Base-by-base conservation (phyloP, 2,888 invertebrate genomes). In the Acanthosoma haemorrhoidale region DNA sequence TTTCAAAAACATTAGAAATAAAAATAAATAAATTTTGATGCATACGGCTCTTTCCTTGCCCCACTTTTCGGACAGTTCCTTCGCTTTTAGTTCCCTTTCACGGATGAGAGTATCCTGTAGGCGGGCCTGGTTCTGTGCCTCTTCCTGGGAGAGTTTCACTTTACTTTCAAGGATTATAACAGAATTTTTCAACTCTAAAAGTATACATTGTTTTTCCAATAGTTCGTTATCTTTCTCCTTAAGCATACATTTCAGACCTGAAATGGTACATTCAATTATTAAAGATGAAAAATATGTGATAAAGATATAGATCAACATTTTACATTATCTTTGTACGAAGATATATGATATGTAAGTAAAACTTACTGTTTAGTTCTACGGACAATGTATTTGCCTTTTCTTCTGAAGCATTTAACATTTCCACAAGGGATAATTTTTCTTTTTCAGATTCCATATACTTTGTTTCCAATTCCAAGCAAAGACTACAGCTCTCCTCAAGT, bases 221-320 rank as follows among this genome's bases (percentile, higher is more conserved):
- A 74, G 38, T 31, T 73, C 73, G 39, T 73, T 73, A 9, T 72
- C 70, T 64, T 74, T 74, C 63, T 74, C 72, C 64, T 74, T 74
- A 1, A 76, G 58, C 18, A 71, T 59, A 59, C 68, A 66, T 36
- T 73, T 69, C 9, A 75, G 63, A 32, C 70, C 69, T 3, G 73
- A 74, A 39, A 79, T 79, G 36, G 8, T 9, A 13, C 8, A 13
- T 9, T 36, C 13, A 36, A 36, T 36, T 13, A 57, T 9, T 21
- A 18, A 57, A 18, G 25, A 57, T 57, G 15, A 41, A 41, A 6
- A n/a, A 11, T n/a, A 41, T 11, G 15, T 41, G 9, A 41, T n/a
- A 41, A n/a, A n/a, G 5, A 11, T n/a, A 11, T 5, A 5, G 11
- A 41, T 41, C n/a, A n/a, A 41, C 13, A 8, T 41, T 41, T 16